Evolutionary conservation across 2,113 vertebrate genomes (phyloP).

Genomic region (Pangasianodon hypophthalmus): DNA sequence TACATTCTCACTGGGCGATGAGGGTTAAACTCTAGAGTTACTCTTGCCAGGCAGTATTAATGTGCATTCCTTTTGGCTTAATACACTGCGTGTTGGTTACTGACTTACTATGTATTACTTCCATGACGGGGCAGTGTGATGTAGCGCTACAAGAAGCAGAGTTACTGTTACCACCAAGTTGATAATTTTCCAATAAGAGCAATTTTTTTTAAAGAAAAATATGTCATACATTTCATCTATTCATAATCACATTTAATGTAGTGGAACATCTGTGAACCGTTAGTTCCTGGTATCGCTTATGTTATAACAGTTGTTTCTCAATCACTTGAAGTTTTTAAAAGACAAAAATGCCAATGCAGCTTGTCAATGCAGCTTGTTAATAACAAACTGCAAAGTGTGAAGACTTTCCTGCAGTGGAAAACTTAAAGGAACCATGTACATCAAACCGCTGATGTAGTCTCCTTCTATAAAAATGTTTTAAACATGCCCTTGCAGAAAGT

Average conservation of each 20-base stretch:
- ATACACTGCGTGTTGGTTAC: neutral
- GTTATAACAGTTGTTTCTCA: neutral
- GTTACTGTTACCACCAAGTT: neutral
- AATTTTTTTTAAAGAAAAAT: neutral
- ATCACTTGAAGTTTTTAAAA: neutral
- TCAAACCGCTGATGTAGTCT: neutral
- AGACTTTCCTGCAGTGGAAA: neutral
- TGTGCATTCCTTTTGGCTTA: neutral
- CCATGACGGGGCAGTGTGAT: neutral
- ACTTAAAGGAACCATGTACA: neutral
- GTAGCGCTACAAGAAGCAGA: neutral
- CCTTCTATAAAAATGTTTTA: neutral
- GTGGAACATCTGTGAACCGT: neutral
- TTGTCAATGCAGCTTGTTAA: neutral
- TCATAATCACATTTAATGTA: neutral
- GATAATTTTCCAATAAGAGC: neutral
- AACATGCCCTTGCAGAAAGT: neutral
- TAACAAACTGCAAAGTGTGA: neutral
- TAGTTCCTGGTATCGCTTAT: neutral
- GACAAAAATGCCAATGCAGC: neutral
- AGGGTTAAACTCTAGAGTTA: neutral
- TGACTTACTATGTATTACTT: constrained; percentile 21
- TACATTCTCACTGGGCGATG: neutral
- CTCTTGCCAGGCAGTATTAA: neutral
- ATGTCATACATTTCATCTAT: neutral